A percentile compares a stretch with the other conserved stretches of the same genome.
Evolutionary conservation across 2,113 vertebrate species (phyloP).

Genomic region (Bubo scandiacus): DNA sequence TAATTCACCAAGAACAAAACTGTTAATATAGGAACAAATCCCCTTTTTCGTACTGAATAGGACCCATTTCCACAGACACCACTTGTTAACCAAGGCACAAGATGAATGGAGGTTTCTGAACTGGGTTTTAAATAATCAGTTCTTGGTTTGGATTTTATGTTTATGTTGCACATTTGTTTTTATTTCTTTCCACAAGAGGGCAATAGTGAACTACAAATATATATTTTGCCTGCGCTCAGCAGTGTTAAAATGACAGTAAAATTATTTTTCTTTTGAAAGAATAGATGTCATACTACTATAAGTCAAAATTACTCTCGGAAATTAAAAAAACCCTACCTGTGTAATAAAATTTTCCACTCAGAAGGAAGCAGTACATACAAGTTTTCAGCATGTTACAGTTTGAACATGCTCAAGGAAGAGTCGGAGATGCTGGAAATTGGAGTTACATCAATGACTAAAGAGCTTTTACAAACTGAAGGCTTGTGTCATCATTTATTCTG

Average conservation of each 20-base stretch:
- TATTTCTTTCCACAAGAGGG: conserved; percentile 59
- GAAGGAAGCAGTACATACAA: not conserved
- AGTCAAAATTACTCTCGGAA: not conserved
- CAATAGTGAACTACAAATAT: not conserved
- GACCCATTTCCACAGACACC: not conserved
- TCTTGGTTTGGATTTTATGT: not conserved
- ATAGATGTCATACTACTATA: not conserved
- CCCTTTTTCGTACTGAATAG: not conserved
- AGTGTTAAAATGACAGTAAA: not conserved
- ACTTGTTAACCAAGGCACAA: not conserved
- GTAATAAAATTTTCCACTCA: not conserved
- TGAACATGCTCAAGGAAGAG: no score
- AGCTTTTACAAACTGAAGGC: not conserved
- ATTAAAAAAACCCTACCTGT: not conserved
- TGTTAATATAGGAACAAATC: not conserved
- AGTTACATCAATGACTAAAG: not conserved
- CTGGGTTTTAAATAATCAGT: not conserved
- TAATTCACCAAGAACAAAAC: not conserved
- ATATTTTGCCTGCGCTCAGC: not conserved
- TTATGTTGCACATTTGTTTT: not conserved
- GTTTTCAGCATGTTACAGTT: not conserved
- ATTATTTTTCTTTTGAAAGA: not conserved
- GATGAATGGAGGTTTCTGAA: not conserved
- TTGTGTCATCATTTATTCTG: not conserved
- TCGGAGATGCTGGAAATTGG: not conserved